Conservation (phyloP, 2,113 vertebrate genomes). For the Diglossa brunneiventris region DNA sequence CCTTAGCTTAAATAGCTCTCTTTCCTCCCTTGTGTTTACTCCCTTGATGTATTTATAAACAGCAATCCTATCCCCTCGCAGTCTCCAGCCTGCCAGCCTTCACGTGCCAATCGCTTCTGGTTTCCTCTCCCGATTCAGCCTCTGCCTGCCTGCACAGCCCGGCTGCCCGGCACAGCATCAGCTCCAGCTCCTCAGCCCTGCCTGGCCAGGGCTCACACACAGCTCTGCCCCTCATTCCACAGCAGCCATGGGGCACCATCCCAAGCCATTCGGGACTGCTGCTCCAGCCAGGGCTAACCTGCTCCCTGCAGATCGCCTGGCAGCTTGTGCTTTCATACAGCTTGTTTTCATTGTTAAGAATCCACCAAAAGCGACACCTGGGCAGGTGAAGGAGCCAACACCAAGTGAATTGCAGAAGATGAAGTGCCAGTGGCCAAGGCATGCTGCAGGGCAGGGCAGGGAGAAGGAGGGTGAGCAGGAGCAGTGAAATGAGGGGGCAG, state of each 20-base stretch:
- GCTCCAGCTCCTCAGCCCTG: background rate
- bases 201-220: background rate
- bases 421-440: background rate
- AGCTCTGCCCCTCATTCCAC: background rate
- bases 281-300: background rate
- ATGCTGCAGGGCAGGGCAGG: background rate
- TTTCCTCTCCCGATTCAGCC: background rate
- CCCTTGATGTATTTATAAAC: constrained; percentile 64
- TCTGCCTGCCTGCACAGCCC: background rate
- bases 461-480: background rate
- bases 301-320: background rate
- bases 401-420: background rate
- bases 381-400: background rate
- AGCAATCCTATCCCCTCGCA: constrained; percentile 32
- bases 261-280: accelerated
- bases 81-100: constrained; percentile 33
- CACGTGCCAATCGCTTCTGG: constrained; percentile 15
- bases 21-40: constrained; percentile 59
- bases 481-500: background rate
- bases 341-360: background rate
- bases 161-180: background rate
- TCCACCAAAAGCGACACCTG: background rate
- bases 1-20: constrained; percentile 58
- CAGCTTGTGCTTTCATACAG: background rate
- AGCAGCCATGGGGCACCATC: background rate